Base-by-base conservation (phyloP, 1,140 invertebrate species). In the Caenorhabditis tropicalis region DNA sequence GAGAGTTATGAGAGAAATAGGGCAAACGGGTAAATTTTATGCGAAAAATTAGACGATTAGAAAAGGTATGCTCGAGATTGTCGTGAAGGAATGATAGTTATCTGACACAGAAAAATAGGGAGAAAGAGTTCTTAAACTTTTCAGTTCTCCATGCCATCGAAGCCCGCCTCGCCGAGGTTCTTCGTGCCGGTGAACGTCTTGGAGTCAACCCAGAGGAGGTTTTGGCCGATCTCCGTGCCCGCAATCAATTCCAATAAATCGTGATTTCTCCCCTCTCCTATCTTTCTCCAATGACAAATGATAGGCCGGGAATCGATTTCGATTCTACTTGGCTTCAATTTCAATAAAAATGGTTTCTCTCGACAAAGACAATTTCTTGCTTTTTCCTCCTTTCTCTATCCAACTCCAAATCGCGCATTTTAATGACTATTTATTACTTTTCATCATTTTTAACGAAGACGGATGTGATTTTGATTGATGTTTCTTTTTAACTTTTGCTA, bases 151-250 rank as follows among this genome's bases (percentile, higher is more conserved):
- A 86, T 36, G 85, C 85, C 24, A 83, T 86, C 79, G 85, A 86
- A 49, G 85, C 49, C 27, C 82, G 82, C 24, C 82, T 86, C 16
- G 27, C 70, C 31, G 85, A 86, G 39, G 85, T 86, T 39, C 79
- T 86, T 21, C 82, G 85, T 2, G 85, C 85, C 39, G 85, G 82
- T 31, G 85, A 86, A 43, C 82, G 74, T 12, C 82, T 86, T n/a
- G 85, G 85, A 51, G 85, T 86, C 39, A 86, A 85, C 19, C 85
- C 85, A 43, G 85, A 85, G 21, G 85, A 86, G 29, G 85, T 86
- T 60, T 82, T 86, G 49, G 82, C 82, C 39, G 74, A 86, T 53
- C 82, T 86, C 46, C 82, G 82, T 27, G 49, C 48, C 21, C 82
- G 85, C 15, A 86, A 86, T 74, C 43, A 74, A 33, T 48, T 85